Evolutionary conservation across 2,888 invertebrate genomes (phyloP), one percentile per base, ranked within the genome.

Genomic region (Metallyticus violacea): DNA sequence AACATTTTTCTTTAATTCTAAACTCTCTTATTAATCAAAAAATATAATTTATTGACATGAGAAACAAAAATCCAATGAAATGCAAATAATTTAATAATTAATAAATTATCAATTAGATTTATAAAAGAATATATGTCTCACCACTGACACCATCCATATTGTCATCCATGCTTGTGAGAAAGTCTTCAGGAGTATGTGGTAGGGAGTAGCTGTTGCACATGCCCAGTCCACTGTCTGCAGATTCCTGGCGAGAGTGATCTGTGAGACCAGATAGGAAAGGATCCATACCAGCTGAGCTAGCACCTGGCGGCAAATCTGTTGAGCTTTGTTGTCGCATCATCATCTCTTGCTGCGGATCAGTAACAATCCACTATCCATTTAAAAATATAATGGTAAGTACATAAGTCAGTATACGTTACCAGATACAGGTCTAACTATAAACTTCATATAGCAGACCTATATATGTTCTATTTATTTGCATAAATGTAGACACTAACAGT

Each of bases 191-290:
- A 86, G 98, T 98, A 92, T 97, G 96, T 81, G 97, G 97, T 93
- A 98, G 95, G 88, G 97, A 97, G 92, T 97, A 98, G 89, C 95
- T 95, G 89, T 96, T 95, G 78, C 96, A 97, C 93, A 98, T 96
- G 90, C 98, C 98, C 88, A 98, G 94, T 85, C 99, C 99, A 92
- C 97, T 98, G 92, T 99, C 98, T 15, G 97, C 97, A 15, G 98
- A 98, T 92, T 98, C 98, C 92, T 99, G 98, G 89, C 98, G 94
- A 90, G 97, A 96, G 92, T 99, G 99, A 90, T 98, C 98, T 86
- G 95, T 95, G 90, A 96, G 93, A 84, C 96, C 95, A 3, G 96
- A 96, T 88, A 97, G 93, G 93, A 97, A 97, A 88, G 97, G 97
- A 92, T 97, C 97, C 92, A 96, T 92, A 40, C 89, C 90, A 80